Evolutionary conservation across 2,113 vertebrate species (phyloP).

Genomic region (Platysteira castanea): DNA sequence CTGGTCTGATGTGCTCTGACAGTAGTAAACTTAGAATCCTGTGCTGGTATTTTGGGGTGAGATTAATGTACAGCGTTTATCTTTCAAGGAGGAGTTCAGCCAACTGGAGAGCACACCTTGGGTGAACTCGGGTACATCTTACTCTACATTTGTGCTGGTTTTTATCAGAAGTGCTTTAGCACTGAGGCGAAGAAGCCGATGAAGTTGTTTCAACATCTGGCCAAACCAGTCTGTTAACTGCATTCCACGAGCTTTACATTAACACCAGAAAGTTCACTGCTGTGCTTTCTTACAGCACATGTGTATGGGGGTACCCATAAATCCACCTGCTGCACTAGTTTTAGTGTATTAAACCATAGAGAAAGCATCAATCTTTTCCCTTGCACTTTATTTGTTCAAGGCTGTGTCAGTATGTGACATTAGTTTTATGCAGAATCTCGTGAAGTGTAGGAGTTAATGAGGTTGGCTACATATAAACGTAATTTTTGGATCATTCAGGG

Average conservation of each 20-base stretch:
- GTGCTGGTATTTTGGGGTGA: not conserved
- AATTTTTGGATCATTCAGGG: not conserved
- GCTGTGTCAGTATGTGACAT: not conserved
- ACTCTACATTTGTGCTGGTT: not conserved
- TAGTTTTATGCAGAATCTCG: not conserved
- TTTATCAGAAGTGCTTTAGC: not conserved
- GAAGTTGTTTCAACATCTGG: not conserved
- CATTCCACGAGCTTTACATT: slow-evolving; percentile 3
- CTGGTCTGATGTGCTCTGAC: not conserved
- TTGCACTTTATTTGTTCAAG: not conserved
- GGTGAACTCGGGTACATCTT: not conserved
- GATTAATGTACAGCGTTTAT: not conserved
- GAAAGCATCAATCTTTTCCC: not conserved
- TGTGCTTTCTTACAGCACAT: not conserved
- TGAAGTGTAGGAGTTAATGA: not conserved
- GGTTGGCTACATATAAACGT: not conserved
- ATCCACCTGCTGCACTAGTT: not conserved
- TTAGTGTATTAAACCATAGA: not conserved
- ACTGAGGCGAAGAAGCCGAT: accelerated
- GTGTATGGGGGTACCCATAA: not conserved
- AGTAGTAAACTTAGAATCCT: not conserved
- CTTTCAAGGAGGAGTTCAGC: not conserved
- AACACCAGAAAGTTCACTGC: not conserved
- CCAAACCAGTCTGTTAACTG: not conserved
- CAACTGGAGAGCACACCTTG: not conserved